A percentile compares a stretch with the other conserved stretches of the same genome.
phyloP scores from a whole-genome alignment of 1,140 invertebrate species.

The Metopolophium dirhodum region DNA sequence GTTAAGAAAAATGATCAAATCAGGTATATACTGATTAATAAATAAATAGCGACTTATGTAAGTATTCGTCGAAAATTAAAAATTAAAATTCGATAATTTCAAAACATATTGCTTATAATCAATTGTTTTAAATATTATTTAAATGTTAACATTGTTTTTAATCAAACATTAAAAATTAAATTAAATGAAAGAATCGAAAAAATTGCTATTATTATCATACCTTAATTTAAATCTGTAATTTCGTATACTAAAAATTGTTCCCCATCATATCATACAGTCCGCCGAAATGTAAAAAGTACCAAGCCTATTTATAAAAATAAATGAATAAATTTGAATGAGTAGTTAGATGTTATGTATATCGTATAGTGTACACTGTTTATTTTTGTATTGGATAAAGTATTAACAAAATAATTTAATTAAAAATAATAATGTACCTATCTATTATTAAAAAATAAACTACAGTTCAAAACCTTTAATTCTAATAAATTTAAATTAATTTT shows the following conservation, averaged over 20 bases:
- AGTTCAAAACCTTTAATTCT: background rate
- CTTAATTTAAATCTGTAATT: background rate
- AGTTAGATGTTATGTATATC: no score
- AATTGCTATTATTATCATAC: background rate
- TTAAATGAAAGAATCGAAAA: background rate
- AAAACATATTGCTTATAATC: background rate
- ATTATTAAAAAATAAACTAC: background rate
- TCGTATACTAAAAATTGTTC: background rate
- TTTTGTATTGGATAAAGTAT: background rate
- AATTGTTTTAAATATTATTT: background rate
- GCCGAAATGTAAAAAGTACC: background rate
- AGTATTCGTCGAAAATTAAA: background rate
- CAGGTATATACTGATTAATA: background rate
- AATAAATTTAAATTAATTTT: background rate
- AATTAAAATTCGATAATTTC: background rate
- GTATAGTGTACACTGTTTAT: background rate
- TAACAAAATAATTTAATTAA: background rate
- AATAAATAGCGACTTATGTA: background rate
- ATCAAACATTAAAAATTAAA: background rate
- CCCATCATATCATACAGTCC: background rate
- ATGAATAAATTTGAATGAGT: no score
- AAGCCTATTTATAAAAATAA: no score
- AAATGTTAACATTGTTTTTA: background rate
- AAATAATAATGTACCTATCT: background rate
- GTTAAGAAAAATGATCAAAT: background rate